Conservation (phyloP, 2,113 vertebrate species). For the Typhlomys cinereus region DNA sequence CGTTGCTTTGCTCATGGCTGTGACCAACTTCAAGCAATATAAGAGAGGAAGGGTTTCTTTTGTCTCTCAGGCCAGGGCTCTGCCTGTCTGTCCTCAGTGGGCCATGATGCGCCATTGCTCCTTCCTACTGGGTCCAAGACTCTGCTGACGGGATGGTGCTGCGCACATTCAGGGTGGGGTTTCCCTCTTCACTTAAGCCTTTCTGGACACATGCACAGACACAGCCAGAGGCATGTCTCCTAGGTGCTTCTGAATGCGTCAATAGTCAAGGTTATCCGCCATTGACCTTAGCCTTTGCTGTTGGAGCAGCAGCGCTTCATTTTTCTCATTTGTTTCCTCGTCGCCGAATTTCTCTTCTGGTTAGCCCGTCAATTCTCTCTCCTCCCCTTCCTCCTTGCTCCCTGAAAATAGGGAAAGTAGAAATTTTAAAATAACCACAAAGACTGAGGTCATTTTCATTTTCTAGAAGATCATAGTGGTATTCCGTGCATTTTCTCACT, state of each 20-base stretch:
- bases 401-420: not conserved
- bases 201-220: not conserved
- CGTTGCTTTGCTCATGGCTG: not conserved
- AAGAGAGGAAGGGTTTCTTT: too few species aligned
- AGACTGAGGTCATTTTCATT: not conserved
- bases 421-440: slow-evolving; percentile 8
- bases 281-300: not conserved
- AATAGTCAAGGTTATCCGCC: too few species aligned
- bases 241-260: not conserved
- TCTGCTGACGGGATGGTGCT: not conserved
- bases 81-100: too few species aligned
- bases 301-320: not conserved
- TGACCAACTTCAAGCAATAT: not conserved
- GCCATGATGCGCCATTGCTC: too few species aligned
- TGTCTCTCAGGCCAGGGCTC: too few species aligned
- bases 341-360: not conserved
- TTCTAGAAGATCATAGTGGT: not conserved
- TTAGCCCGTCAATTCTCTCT: not conserved
- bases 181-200: not conserved
- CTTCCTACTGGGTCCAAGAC: too few species aligned
- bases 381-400: not conserved
- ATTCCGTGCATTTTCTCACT: not conserved
- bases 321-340: not conserved
- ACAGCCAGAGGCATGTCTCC: not conserved
- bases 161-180: not conserved